Base-by-base conservation (phyloP, 2,888 invertebrate genomes). In the Ophraella communa region DNA sequence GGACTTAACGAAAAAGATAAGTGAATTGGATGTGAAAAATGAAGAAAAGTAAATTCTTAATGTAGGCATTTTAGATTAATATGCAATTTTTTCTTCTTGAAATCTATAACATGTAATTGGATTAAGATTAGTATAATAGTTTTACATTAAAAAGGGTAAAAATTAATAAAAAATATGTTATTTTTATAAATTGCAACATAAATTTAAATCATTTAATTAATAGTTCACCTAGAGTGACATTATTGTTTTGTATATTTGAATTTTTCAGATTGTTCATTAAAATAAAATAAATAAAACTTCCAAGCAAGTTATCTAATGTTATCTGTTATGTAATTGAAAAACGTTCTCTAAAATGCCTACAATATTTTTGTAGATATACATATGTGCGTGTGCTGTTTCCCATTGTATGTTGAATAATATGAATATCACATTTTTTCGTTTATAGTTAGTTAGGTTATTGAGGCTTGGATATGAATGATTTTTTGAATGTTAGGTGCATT, bases 21-120 rank as follows among this genome's bases (percentile, higher is more conserved):
- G 86, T 72, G 86, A 88, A 74, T 83, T 89, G 27, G 85, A 85
- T 75, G 87, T 89, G 64, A 84, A 85, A 52, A 79, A 84, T 11
- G 62, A 66, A 11, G 64, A 62, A 21, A 66, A 70, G 17, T 70
- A 68, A 62, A 47, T 60, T 61, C 44, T 51, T 17, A 7, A 47
- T 11, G 7, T 51, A 27, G 49, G 49, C 49, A 51, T 51, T 51
- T 51, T 51, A 51, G 49, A 51, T 51, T 49, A 49, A 14, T 17
- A 5, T 14, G 17, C 39, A 39, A n/a, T n/a, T 39, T 14, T 14
- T 39, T 4, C 39, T 14, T 39, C 5, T 39, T 39, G n/a, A 5
- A 14, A 17, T 39, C 4, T 39, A 17, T 4, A 17, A 39, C 14
- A 39, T 4, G 14, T 8, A 39, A 39, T 39, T 39, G 39, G 7